Evolutionary conservation across 1,140 invertebrate species (phyloP), one percentile per base, ranked within the genome.

Genomic region (Anthonomus grandis): DNA sequence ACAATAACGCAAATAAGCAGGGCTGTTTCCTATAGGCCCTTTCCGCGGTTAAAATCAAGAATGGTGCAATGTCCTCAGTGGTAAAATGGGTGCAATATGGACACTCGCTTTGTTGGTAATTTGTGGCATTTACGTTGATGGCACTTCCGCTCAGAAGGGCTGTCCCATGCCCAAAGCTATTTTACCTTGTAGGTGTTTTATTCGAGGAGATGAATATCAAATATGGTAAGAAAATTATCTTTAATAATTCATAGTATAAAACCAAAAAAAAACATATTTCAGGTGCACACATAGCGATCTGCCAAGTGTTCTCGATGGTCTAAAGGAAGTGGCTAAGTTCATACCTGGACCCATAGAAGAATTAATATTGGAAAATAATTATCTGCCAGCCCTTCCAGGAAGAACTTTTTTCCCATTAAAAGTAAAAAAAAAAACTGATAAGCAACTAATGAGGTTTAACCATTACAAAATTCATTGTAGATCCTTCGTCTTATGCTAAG

Each of bases 201-300:
- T 79, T 25, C 74, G 81, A 19, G 77, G 80, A 52, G 80, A 83
- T 66, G 83, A 86, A 66, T 73, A 82, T 60, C 84, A 86, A 74
- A 83, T 87, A 73, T 86, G 85, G 85, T 85, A 77, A 71, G 68
- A 56, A 12, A 58, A 5, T 42, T 46, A 18, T 44, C 6, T 50
- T 42, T 18, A 50, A 3, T 10, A 25, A 18, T 25, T 10, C 10
- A 39, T 31, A 8, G 0, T 9, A 9, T 31, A 8, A 31, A 8
- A n/a, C 27, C 27, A 31, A n/a, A n/a, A n/a, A n/a, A n/a, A n/a
- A n/a, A n/a, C n/a, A n/a, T 2, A 34, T 64, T 75, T 45, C 65
- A 92, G 90, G 90, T 93, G 90, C 69, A 90, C 89, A 31, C 89
- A 91, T 72, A 90, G 88, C 75, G 89, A 91, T 63, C 75, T 91